Evolutionary conservation across 2,888 invertebrate species (phyloP).

Genomic region (Coelinius sp.): DNA sequence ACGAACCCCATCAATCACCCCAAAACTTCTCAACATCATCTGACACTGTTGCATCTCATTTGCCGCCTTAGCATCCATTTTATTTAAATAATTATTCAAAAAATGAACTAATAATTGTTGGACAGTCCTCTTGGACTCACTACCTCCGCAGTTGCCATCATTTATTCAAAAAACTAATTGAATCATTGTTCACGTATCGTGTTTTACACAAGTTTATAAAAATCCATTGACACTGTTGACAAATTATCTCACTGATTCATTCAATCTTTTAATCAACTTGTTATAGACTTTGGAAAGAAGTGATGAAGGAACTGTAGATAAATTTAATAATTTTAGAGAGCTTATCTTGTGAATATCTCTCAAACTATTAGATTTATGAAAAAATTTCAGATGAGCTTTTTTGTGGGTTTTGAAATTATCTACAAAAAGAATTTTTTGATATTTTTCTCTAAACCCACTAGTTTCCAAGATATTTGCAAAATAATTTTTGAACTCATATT

Average conservation of each 20-base stretch:
- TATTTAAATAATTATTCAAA: constrained; percentile 31
- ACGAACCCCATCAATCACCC: constrained; percentile 51
- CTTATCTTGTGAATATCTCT: too few species aligned
- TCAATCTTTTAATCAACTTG: background rate
- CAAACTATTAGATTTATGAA: too few species aligned
- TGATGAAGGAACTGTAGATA: background rate
- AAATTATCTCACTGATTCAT: constrained; percentile 5
- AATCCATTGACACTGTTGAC: constrained; percentile 14
- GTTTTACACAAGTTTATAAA: constrained; percentile 27
- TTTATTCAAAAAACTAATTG: constrained; percentile 32
- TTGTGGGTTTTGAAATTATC: too few species aligned
- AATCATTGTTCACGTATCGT: constrained; percentile 39
- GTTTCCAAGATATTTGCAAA: too few species aligned
- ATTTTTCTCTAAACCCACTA: background rate
- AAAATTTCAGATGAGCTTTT: too few species aligned
- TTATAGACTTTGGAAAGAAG: background rate
- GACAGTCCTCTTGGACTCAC: constrained; percentile 40
- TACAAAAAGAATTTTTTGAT: background rate
- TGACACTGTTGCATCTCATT: constrained; percentile 64
- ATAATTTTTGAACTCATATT: background rate
- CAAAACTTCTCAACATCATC: constrained; percentile 60
- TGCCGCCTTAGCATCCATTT: constrained; percentile 65
- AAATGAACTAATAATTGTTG: constrained; percentile 33
- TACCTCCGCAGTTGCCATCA: constrained; percentile 45
- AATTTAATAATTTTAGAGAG: background rate